Conservation (phyloP, 2,113 vertebrate species). For the Oryzias curvinotus region DNA sequence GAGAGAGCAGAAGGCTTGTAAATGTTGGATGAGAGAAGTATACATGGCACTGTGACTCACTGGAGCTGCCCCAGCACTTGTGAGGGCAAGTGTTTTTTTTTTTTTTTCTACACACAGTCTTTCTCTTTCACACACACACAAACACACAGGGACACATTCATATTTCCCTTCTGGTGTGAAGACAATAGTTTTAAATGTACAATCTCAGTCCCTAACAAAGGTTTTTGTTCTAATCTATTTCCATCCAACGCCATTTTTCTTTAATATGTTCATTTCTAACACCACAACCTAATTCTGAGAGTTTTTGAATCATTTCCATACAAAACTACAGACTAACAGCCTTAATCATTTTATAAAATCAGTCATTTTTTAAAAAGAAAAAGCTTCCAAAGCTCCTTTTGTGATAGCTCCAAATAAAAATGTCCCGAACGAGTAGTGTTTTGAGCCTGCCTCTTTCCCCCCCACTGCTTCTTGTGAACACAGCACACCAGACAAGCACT, state of each 20-base stretch:
- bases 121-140: slow-evolving; percentile 17
- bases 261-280: background rate
- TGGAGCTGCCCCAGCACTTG: slow-evolving; percentile 69
- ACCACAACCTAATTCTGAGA: too few relatives aligned
- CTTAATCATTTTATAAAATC: too few relatives aligned
- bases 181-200: background rate
- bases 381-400: background rate
- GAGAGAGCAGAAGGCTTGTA: slow-evolving; percentile 59
- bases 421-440: slow-evolving; percentile 7
- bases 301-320: too few relatives aligned
- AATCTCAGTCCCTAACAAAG: background rate
- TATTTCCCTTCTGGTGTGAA: slow-evolving; percentile 1
- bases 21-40: slow-evolving; percentile 76
- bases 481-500: slow-evolving; percentile 50
- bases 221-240: background rate
- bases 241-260: background rate
- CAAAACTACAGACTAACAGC: too few relatives aligned
- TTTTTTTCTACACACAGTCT: background rate
- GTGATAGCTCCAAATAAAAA: background rate
- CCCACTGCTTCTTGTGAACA: slow-evolving; percentile 49
- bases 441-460: slow-evolving; percentile 27
- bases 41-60: slow-evolving; percentile 74
- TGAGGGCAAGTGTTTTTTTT: slow-evolving; percentile 66
- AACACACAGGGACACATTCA: slow-evolving; percentile 7
- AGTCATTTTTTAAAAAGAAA: background rate